phyloP scores from a whole-genome alignment of 2,113 vertebrate species.

The Aptenodytes patagonicus region DNA sequence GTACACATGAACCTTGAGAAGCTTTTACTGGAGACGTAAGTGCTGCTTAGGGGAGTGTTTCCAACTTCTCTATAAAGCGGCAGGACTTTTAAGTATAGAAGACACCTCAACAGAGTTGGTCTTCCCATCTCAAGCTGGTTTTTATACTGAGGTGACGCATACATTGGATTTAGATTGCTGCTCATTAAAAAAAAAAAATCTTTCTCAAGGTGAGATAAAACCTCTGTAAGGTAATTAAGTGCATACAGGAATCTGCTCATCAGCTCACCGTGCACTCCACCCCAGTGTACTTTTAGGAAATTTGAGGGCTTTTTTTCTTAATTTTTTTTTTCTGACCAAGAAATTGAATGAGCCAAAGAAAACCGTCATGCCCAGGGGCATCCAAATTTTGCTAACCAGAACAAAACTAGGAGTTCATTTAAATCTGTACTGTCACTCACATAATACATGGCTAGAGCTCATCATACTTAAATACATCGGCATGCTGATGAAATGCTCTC shows the following conservation, averaged over 20 bases:
- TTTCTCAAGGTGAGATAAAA: background rate
- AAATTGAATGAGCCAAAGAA: background rate
- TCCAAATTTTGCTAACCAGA: background rate
- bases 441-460: background rate
- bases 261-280: accelerated
- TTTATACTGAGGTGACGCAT: background rate
- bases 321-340: accelerated
- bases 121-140: background rate
- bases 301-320: background rate
- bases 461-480: background rate
- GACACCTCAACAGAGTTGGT: background rate
- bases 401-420: background rate
- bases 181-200: background rate
- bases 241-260: background rate
- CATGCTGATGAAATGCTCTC: background rate
- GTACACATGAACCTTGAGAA: background rate
- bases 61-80: background rate
- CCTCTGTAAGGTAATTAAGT: background rate
- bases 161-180: background rate
- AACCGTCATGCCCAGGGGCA: background rate
- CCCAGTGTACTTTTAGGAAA: background rate
- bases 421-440: background rate
- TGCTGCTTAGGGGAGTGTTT: background rate
- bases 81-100: background rate
- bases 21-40: background rate